phyloP scores from a whole-genome alignment of 1,140 invertebrate genomes.

The Anthonomus grandis region DNA sequence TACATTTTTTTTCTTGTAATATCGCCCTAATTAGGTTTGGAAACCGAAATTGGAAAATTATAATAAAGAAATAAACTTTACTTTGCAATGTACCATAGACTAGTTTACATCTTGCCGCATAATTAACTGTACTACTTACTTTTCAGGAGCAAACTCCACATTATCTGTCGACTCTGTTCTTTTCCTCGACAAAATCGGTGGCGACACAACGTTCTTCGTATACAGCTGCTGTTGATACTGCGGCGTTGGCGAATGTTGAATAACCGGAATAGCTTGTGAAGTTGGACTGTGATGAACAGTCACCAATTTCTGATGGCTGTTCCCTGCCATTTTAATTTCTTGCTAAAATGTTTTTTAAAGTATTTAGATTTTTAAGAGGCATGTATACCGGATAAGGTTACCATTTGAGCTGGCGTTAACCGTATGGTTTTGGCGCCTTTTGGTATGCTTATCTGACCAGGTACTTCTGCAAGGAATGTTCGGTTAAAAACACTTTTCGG shows the following conservation, averaged over 20 bases:
- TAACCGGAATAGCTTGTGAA: constrained; percentile 27
- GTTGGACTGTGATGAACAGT: constrained; percentile 30
- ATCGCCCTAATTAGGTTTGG: no score
- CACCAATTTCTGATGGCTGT: constrained; percentile 50
- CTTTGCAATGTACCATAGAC: no score
- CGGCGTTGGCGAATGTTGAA: constrained; percentile 24
- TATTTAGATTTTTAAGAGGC: neutral
- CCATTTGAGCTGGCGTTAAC: constrained; percentile 57
- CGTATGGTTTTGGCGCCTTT: constrained; percentile 61
- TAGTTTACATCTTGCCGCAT: no score
- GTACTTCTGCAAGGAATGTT: constrained; percentile 49
- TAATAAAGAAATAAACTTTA: no score
- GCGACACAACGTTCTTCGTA: constrained; percentile 57
- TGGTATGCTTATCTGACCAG: constrained; percentile 52
- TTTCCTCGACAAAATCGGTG: constrained; percentile 61
- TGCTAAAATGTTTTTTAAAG: constrained; percentile 34
- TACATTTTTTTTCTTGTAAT: no score
- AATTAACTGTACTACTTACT: constrained; percentile 36
- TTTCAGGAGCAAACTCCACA: constrained; percentile 52
- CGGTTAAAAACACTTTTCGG: constrained; percentile 10
- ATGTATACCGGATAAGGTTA: constrained; percentile 36
- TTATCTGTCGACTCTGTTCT: constrained; percentile 55
- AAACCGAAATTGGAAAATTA: no score
- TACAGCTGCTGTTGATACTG: constrained; percentile 39
- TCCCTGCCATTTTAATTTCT: constrained; percentile 39